phyloP scores from a whole-genome alignment of 2,888 invertebrate species.

The Lasioglossum villosulum region DNA sequence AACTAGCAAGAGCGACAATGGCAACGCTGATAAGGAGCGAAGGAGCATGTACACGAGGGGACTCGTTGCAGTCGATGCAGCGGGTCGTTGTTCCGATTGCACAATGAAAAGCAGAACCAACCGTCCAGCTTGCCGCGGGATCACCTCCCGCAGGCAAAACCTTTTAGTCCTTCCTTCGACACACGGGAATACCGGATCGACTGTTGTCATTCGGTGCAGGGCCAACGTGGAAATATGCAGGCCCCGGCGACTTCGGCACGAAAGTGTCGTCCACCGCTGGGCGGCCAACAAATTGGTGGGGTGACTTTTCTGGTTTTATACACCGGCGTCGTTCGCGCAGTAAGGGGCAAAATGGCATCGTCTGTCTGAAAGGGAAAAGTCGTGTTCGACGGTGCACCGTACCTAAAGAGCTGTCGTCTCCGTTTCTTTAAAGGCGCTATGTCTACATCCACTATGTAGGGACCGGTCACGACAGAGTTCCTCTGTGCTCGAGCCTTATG shows the following conservation, averaged over 20 bases:
- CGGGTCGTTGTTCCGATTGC: conserved; percentile 62
- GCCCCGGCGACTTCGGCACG: neutral
- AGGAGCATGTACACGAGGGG: conserved; percentile 25
- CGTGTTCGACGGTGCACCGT: conserved; percentile 67
- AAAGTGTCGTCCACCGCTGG: conserved; percentile 63
- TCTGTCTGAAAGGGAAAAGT: conserved; percentile 71
- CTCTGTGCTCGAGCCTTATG: conserved; percentile 13
- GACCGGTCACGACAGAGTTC: neutral
- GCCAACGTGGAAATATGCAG: conserved; percentile 61
- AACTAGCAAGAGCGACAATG: conserved; percentile 42
- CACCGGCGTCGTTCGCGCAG: conserved; percentile 56
- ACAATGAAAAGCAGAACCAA: conserved; percentile 69
- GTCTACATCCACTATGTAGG: conserved; percentile 60
- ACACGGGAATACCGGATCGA: conserved; percentile 49
- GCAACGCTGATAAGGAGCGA: conserved; percentile 46
- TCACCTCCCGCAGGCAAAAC: conserved; percentile 77
- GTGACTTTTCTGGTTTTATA: conserved; percentile 61
- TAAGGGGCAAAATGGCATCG: conserved; percentile 57
- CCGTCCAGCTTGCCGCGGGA: conserved; percentile 63
- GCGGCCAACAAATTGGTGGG: conserved; percentile 73
- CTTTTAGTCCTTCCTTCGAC: conserved; percentile 75
- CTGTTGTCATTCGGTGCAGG: conserved; percentile 52
- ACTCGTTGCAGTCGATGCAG: conserved; percentile 51
- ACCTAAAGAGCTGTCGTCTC: conserved; percentile 72
- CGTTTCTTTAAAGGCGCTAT: conserved; percentile 59